Evolutionary conservation across 2,113 vertebrate species (phyloP), one percentile per base, ranked within the genome.

Genomic region (Xerus inauris): DNA sequence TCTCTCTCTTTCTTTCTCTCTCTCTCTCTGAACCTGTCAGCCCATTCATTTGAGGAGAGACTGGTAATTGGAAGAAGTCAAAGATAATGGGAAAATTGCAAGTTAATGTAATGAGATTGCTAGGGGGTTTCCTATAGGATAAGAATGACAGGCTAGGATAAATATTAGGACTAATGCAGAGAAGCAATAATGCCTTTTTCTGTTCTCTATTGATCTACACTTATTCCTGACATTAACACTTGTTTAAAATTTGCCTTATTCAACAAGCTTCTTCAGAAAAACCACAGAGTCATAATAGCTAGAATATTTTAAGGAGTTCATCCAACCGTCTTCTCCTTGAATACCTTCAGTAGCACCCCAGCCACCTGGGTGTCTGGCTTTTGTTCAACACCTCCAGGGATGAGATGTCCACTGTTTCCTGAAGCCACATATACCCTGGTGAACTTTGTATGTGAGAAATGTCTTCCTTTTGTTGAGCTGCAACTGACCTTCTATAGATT

Each of bases 61-160:
- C 64, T 64, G 3, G 49, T 75, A 89, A 94, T 79, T 91, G 79
- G 26, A 75, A 92, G 10, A 67, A 87, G 13, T 76, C 28, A 80
- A 79, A 87, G 71, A 94, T 69, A 91, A 95, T 65, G 38, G 67
- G 77, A 38, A 94, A 89, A 94, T 89, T 95, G 30, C 42, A 83
- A 45, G 22, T 71, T 81, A 64, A 54, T 79, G 12, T 54, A 80
- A 76, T 30, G 14, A 20, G 77, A 77, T 67, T 13, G 24, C 45
- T 47, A 35, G 4, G 8, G 40, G 57, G 73, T 57, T 87, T 89
- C 40, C 26, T 67, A 62, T 13, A 40, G 40, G 57, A 49, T n/a
- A 82, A 92, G 40, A 92, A 42, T 94, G 76, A 87, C 85, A 94
- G 67, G 6, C 4, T 6, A 64, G 28, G 77, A 45, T 93, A 97